Conservation (phyloP, 2,113 vertebrate genomes). For the Cricetomys ansorgei region DNA sequence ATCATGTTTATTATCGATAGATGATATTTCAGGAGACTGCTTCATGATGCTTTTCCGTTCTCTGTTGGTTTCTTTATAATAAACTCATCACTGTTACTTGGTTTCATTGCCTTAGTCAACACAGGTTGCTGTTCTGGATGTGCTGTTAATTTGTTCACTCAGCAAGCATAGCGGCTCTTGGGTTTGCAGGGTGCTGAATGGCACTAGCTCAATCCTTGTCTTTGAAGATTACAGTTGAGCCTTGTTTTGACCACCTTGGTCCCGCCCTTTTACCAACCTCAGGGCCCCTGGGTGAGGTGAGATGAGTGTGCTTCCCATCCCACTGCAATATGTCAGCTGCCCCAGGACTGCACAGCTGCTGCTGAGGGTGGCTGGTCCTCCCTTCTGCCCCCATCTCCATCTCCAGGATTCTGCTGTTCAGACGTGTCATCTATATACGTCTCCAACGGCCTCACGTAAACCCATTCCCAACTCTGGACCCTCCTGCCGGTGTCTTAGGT, state of each 20-base stretch:
- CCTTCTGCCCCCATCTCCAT: too few species aligned
- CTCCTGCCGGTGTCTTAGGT: not conserved
- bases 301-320: not conserved
- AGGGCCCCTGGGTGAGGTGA: not conserved
- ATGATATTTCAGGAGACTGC: not conserved
- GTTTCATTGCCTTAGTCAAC: conserved; percentile 29
- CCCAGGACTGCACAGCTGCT: not conserved
- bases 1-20: not conserved
- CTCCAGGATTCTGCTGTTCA: not conserved
- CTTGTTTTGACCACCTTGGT: not conserved
- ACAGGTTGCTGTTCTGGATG: not conserved
- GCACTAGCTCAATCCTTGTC: not conserved
- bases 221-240: not conserved
- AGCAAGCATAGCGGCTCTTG: not conserved
- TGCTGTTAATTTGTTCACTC: not conserved
- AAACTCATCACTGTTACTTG: not conserved
- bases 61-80: not conserved
- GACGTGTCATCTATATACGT: not conserved
- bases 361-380: not conserved
- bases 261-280: not conserved
- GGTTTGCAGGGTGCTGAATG: not conserved
- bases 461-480: not conserved
- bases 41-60: not conserved
- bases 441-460: not conserved
- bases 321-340: not conserved